A percentile compares a stretch with the other conserved stretches of the same genome.
phyloP scores from a whole-genome alignment of 2,797 vertebrate species.

The Sebastolobus altivelis region DNA sequence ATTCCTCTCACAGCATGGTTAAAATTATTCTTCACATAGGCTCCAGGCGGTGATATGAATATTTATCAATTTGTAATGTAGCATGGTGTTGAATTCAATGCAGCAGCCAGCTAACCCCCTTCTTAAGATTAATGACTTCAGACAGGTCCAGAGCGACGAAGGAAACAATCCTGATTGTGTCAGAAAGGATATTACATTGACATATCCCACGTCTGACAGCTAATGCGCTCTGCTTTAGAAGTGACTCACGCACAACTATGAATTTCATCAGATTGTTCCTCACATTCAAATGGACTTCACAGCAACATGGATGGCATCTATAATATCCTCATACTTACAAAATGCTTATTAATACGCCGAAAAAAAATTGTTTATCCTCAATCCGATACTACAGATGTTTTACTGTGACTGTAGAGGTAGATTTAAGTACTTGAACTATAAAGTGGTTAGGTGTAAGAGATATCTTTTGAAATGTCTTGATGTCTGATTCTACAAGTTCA shows the following conservation, averaged over 20 bases:
- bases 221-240: conserved; percentile 82
- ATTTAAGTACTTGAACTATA: conserved; percentile 10
- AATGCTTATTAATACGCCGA: conserved; percentile 11
- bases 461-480: conserved; percentile 23
- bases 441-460: conserved; percentile 19
- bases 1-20: conserved; percentile 24
- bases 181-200: conserved; percentile 87
- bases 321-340: conserved; percentile 18
- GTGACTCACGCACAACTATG: conserved; percentile 72
- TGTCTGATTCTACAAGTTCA: conserved; percentile 43
- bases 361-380: background rate
- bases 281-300: conserved; percentile 62
- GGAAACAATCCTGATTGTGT: conserved; percentile 87
- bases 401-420: conserved; percentile 8
- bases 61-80: conserved; percentile 82
- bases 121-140: conserved; percentile 85
- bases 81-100: conserved; percentile 76
- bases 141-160: conserved; percentile 83
- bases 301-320: conserved; percentile 28
- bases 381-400: background rate
- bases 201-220: conserved; percentile 83
- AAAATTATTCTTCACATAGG: conserved; percentile 53
- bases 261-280: conserved; percentile 68
- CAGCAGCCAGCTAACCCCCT: conserved; percentile 72
- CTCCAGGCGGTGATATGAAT: conserved; percentile 74